Evolutionary conservation across 2,888 invertebrate species (phyloP).

Genomic region (Cancer borealis): DNA sequence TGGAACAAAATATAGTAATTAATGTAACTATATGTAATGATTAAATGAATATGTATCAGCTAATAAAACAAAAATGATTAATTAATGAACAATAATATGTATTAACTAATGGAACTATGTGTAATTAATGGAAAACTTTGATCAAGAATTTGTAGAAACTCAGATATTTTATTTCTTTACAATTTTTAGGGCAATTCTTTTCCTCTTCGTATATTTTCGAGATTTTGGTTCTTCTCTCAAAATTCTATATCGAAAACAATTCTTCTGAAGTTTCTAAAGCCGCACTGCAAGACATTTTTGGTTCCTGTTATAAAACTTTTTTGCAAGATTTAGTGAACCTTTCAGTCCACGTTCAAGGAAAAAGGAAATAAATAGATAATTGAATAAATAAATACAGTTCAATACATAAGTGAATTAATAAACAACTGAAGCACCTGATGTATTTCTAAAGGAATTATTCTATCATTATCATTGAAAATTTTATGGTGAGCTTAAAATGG

Average conservation of each 20-base stretch:
- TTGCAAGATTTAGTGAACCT: neutral
- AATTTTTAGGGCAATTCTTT: neutral
- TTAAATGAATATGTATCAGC: no score
- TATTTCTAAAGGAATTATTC: no score
- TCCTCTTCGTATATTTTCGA: neutral
- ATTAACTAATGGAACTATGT: neutral
- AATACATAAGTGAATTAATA: no score
- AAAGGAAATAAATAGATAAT: no score
- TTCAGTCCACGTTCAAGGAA: no score
- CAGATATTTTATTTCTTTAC: neutral
- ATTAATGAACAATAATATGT: neutral
- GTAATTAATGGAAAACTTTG: neutral
- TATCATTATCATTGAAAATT: no score
- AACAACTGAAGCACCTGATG: no score
- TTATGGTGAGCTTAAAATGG: neutral
- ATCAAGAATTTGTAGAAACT: neutral
- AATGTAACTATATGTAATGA: no score
- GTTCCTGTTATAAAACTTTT: neutral
- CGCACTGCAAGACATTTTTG: neutral
- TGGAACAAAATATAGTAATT: no score
- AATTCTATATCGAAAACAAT: neutral
- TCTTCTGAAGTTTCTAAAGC: neutral
- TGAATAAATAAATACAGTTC: no score
- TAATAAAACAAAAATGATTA: neutral
- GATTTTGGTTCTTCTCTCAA: neutral